phyloP scores from a whole-genome alignment of 2,888 invertebrate genomes.

The Meganola albula region DNA sequence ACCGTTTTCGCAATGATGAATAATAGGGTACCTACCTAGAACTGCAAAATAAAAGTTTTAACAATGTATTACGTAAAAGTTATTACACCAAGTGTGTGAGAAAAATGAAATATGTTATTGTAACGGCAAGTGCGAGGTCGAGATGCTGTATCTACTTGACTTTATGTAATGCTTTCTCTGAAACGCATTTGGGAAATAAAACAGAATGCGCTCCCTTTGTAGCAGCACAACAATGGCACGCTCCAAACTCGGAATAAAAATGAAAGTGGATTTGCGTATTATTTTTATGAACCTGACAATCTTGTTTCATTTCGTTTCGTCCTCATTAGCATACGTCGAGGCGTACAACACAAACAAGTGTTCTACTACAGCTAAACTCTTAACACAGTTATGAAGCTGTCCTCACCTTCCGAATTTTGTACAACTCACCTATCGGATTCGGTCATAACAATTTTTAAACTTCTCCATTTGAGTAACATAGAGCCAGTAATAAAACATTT shows the following conservation, averaged over 20 bases:
- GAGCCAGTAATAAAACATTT: too few species aligned
- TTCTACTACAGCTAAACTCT: slow-evolving; percentile 32
- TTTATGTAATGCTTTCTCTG: slow-evolving; percentile 42
- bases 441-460: too few species aligned
- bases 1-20: slow-evolving; percentile 27
- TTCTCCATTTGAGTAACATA: too few species aligned
- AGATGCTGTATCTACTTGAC: slow-evolving; percentile 16
- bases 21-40: slow-evolving; percentile 30
- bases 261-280: slow-evolving; percentile 74
- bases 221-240: slow-evolving; percentile 53
- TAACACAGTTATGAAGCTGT: slow-evolving; percentile 35
- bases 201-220: slow-evolving; percentile 56
- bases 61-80: slow-evolving; percentile 25
- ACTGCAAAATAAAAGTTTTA: slow-evolving; percentile 23
- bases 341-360: slow-evolving; percentile 24
- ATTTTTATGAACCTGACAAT: slow-evolving; percentile 69
- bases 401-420: slow-evolving; percentile 8
- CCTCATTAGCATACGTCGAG: slow-evolving; percentile 54
- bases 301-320: slow-evolving; percentile 57
- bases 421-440: too few species aligned
- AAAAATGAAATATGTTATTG: slow-evolving; percentile 16
- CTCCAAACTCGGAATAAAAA: slow-evolving; percentile 68
- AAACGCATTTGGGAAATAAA: slow-evolving; percentile 44
- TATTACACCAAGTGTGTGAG: slow-evolving; percentile 24
- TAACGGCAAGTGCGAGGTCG: slow-evolving; percentile 21